Percentiles rank a stretch among this genome's conserved stretches.
phyloP scores from a whole-genome alignment of 35 echinoderm and acorn worm genomes.

The Nesometra sesokonis region DNA sequence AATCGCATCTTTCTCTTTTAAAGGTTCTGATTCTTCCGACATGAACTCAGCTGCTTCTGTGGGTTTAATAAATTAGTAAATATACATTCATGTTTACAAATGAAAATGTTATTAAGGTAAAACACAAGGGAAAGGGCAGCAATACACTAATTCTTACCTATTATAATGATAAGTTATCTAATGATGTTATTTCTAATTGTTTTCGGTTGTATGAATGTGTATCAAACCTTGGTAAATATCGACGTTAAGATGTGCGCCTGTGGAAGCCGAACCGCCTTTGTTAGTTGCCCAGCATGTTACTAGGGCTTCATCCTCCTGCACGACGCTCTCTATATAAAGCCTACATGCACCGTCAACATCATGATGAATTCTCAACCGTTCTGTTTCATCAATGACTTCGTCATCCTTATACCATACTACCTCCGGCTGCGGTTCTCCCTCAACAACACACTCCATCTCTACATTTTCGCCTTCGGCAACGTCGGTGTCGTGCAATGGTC shows the following conservation, averaged over 20 bases:
- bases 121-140: not conserved
- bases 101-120: not conserved
- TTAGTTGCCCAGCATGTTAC: slow-evolving; percentile 40
- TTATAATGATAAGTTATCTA: not conserved
- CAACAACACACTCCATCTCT: not conserved
- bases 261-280: slow-evolving; percentile 19
- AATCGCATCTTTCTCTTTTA: not conserved
- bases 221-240: not conserved
- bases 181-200: not conserved
- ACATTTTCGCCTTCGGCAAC: not conserved
- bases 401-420: slow-evolving; percentile 83
- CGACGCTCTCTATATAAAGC: slow-evolving; percentile 36
- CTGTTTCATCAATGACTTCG: slow-evolving; percentile 18
- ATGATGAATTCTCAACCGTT: slow-evolving; percentile 21
- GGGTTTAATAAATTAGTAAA: not conserved
- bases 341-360: slow-evolving; percentile 31
- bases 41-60: not conserved
- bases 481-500: slow-evolving; percentile 4
- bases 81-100: not conserved
- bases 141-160: not conserved
- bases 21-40: not conserved
- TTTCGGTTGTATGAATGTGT: not conserved
- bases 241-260: slow-evolving; percentile 50
- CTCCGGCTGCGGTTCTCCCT: not conserved
- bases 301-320: slow-evolving; percentile 37